Evolutionary conservation across 2,888 invertebrate genomes (phyloP), one percentile per base, ranked within the genome.

Genomic region (Alsophila aescularia): DNA sequence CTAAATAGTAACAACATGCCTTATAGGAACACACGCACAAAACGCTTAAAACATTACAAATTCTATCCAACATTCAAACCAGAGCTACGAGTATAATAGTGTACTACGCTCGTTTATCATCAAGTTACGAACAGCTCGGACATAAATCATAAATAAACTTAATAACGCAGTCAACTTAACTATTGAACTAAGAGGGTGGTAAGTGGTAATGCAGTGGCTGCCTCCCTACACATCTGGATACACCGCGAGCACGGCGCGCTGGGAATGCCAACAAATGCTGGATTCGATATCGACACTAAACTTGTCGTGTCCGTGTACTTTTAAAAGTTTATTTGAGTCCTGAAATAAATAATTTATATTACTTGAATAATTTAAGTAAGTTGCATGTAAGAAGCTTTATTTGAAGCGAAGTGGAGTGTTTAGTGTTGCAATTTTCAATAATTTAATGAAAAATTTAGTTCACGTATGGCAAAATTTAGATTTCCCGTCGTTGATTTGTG

Each of bases 141-240:
- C 56, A 56, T 59, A 52, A 56, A 62, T 59, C 59, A 60, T 53
- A 54, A 49, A 58, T 48, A 53, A 51, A 56, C 52, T 48, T 43
- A 51, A 55, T 44, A 40, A 39, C 36, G 37, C 24, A 50, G 34
- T 52, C 42, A 24, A 57, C 29, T 44, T 48, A 29, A 52, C 48
- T 48, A 37, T 31, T 27, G 42, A 13, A 37, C 13, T 41, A 12
- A 24, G 34, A 24, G 44, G 34, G 44, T 40, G 41, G 41, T 14
- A 8, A 35, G 24, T 16, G 42, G 16, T 50, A 42, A 42, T 15
- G 16, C 14, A 35, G 48, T 27, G 21, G 15, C 10, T 21, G 41
- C 29, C 36, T 24, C 39, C 51, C 27, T 32, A n/a, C 27, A 10
- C 13, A 12, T 12, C 45, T 52, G 18, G 35, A 40, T 45, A 45